Evolutionary conservation across 2,113 vertebrate genomes (phyloP).

Genomic region (Geococcyx californianus): DNA sequence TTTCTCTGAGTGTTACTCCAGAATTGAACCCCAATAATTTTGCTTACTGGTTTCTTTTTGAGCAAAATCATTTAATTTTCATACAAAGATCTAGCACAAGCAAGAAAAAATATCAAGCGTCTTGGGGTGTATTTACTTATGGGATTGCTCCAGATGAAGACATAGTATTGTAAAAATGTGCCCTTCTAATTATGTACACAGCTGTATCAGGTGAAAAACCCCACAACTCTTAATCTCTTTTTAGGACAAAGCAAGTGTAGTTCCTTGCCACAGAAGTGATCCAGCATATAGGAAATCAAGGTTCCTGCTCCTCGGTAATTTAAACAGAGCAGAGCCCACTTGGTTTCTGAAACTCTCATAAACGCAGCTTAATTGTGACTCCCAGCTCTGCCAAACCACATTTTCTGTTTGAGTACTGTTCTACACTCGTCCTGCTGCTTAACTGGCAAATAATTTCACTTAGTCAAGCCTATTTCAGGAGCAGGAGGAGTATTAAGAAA

Average conservation of each 20-base stretch:
- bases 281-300: background rate
- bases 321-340: background rate
- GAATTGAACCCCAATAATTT: background rate
- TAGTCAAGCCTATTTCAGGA: background rate
- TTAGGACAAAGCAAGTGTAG: background rate
- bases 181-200: background rate
- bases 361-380: background rate
- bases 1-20: background rate
- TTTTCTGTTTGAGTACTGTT: background rate
- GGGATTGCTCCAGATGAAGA: background rate
- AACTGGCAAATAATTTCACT: background rate
- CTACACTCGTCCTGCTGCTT: background rate
- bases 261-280: background rate
- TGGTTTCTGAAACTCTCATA: background rate
- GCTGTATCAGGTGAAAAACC: background rate
- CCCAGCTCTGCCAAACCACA: background rate
- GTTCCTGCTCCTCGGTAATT: background rate
- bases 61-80: background rate
- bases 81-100: background rate
- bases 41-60: background rate
- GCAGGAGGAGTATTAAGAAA: background rate
- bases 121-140: background rate
- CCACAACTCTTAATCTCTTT: no score
- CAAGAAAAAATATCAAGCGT: background rate
- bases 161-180: background rate